Evolutionary conservation across 2,888 invertebrate species (phyloP).

Genomic region (Erpobdella octoculata): DNA sequence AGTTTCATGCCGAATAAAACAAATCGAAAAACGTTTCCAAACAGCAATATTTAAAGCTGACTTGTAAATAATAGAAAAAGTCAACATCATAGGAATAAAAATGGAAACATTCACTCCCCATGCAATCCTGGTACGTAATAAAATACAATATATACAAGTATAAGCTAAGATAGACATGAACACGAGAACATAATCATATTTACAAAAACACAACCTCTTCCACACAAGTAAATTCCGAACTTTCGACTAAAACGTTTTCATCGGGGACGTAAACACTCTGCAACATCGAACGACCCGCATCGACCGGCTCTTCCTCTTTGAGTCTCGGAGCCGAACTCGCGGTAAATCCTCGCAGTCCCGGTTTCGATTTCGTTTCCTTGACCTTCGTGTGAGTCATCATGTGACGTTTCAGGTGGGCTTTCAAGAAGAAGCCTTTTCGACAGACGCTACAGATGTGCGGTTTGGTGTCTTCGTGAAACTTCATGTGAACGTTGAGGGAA

Average conservation of each 20-base stretch:
- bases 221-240: conserved; percentile 19
- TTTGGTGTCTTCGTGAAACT: conserved; percentile 26
- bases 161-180: no score
- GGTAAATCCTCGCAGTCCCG: background rate
- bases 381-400: conserved; percentile 26
- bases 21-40: no score
- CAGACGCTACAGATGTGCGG: conserved; percentile 24
- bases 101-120: no score
- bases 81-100: no score
- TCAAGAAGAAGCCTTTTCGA: conserved; percentile 25
- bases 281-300: background rate
- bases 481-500: conserved; percentile 27
- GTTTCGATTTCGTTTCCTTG: background rate
- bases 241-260: conserved; percentile 17
- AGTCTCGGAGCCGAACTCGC: background rate
- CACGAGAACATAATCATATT: no score
- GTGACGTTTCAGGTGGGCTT: conserved; percentile 27
- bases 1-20: no score
- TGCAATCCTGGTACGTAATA: no score
- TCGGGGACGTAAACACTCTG: no score
- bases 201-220: conserved; percentile 23
- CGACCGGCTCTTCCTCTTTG: background rate
- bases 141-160: no score
- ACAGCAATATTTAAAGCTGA: no score
- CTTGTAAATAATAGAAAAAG: no score